Base-by-base conservation (phyloP, 2,888 invertebrate genomes). In the Lasioglossum calceatum region DNA sequence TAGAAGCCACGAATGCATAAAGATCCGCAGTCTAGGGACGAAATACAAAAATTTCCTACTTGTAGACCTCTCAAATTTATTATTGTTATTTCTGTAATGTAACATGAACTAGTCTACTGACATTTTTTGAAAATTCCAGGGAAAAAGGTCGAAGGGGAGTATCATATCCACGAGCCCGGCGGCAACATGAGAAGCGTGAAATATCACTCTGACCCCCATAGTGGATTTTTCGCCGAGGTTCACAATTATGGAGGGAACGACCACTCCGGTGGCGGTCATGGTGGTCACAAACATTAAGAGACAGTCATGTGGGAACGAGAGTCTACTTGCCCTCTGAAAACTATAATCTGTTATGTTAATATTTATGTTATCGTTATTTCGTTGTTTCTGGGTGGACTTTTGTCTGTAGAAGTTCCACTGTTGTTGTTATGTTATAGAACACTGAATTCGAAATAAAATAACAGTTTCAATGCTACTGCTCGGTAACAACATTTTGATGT, bases 141-240 rank as follows among this genome's bases (percentile, higher is more conserved):
- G n/a, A 93, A 93, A 67, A 85, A 92, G 32, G 84, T 93, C 2
- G 88, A 90, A 0, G 95, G 95, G 42, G 94, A 94, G 83, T 95
- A 95, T 87, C 92, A 94, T 64, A 85, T 95, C 23, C 93, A 94
- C 64, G 95, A 95, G 77, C 94, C 95, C 4, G 95, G 94, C 47
- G 93, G 92, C 64, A 93, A 93, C 79, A 78, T 92, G 54, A 91
- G 93, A 47, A 92, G 84, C 58, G 95, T 95, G 61, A 93, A 94
- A 79, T 95, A 95, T 88, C 88, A 91, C 78, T 94, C 95, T 23
- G 93, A 95, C 87, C 92, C 92, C 81, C 93, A 94, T 78, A 91
- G 92, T 10, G 95, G 95, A 72, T 95, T 95, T 91, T 94, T 94
- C 81, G 94, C 94, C 1, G 93, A 93, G 36, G 93, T 95, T 39